Base-by-base conservation (phyloP, 2,797 vertebrate species). In the Cheirogaleus major region DNA sequence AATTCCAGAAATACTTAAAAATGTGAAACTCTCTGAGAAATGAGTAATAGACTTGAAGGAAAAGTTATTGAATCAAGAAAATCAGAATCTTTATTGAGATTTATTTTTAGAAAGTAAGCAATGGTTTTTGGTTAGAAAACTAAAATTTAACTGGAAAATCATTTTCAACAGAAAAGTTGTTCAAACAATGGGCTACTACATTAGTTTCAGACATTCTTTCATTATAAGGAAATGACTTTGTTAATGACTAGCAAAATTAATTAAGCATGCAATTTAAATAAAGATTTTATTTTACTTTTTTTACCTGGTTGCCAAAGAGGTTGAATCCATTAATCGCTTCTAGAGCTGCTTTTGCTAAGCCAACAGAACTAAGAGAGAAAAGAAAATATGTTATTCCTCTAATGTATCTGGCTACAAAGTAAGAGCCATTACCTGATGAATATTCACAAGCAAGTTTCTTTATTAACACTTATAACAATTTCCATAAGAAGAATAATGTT, bases 251-350 rank as follows among this genome's bases (percentile, higher is more conserved):
- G 61, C 25, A 65, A 94, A 63, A 88, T 96, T 96, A 95, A 89
- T 89, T 95, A 95, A 96, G 96, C 75, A 94, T 43, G 25, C 27
- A 95, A 72, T 87, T 89, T 20, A 12, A 65, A 90, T 93, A 98
- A 97, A 80, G 12, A 50, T 12, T 83, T 67, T 20, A 4, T 79
- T 80, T 82, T 67, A 89, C 11, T 95, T 95, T 76, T 79, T 95
- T 98, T 99, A 99, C 99, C 99, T 99, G 99, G 97, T 99, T 99
- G 98, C 99, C 99, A 98, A 99, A 99, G 95, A 99, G 99, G 98
- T 99, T 99, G 99, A 99, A 99, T 98, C 99, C 99, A 97, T 99
- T 99, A 98, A 99, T 99, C 97, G 99, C 99, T 98, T 99, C 99
- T 92, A 99, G 98, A 86, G 99, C 99, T 93, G 99, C 99, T 99